These are phyloP conservation scores for Ophraella communa DNA, from an alignment of 2,888 invertebrate species.

Conservation along the genomic window DNA sequence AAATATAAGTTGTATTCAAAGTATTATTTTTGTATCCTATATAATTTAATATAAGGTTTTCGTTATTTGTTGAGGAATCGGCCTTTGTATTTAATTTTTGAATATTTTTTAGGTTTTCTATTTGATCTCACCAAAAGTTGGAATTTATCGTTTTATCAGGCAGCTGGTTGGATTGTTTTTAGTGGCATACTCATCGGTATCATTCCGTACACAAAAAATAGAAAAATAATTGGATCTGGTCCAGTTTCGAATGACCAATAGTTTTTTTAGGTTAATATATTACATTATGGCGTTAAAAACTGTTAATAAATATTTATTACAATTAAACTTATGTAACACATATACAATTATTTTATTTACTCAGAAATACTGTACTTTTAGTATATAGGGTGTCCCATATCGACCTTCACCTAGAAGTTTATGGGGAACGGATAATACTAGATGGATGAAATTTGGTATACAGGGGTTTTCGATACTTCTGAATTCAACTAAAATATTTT, in stretches of 20 bases:
- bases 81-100: background rate
- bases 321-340: background rate
- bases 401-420: no score
- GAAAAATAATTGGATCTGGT: slow-evolving; percentile 59
- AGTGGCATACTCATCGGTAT: slow-evolving; percentile 76
- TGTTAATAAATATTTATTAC: background rate
- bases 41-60: background rate
- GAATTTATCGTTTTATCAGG: slow-evolving; percentile 81
- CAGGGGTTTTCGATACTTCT: no score
- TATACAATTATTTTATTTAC: background rate
- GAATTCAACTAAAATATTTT: no score
- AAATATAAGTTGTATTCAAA: no score
- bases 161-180: slow-evolving; percentile 81
- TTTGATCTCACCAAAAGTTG: slow-evolving; percentile 74
- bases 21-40: no score
- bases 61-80: background rate
- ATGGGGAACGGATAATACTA: no score
- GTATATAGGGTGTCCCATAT: no score
- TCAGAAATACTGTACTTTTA: no score
- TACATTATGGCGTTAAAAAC: background rate
- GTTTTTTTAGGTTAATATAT: background rate
- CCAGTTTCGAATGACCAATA: slow-evolving; percentile 1
- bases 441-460: no score
- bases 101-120: slow-evolving; percentile 60
- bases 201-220: slow-evolving; percentile 72